Conservation (phyloP, 2,797 vertebrate genomes). For the Phoebastria nigripes region DNA sequence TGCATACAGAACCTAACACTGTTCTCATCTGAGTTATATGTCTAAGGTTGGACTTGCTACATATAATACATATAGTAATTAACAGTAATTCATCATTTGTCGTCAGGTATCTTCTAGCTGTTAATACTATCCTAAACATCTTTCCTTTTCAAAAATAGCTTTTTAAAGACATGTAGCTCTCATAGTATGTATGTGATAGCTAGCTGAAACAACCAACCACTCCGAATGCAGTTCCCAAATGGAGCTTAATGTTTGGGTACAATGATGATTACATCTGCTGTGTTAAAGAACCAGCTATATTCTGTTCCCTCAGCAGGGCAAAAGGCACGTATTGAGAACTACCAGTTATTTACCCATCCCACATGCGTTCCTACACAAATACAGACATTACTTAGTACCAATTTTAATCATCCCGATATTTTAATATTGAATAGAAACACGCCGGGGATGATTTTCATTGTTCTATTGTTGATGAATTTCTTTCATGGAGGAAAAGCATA, state of each 20-base stretch:
- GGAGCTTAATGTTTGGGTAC: neutral
- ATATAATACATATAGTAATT: neutral
- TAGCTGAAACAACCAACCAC: neutral
- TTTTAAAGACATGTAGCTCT: neutral
- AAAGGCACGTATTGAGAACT: neutral
- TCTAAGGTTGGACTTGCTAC: neutral
- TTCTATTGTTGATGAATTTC: neutral
- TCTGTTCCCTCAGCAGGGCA: neutral
- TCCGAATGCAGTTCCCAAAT: neutral
- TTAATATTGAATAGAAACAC: neutral
- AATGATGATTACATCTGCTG: neutral
- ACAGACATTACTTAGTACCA: neutral
- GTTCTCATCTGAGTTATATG: neutral
- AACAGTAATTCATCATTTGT: neutral
- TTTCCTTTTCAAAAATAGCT: neutral
- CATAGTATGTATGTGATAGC: neutral
- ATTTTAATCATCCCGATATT: neutral
- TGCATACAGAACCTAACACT: neutral
- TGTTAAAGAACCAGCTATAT: neutral
- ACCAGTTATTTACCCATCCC: neutral
- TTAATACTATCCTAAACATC: neutral
- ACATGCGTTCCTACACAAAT: neutral
- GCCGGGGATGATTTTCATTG: neutral
- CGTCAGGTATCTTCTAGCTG: neutral
- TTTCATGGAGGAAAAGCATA: neutral